Evolutionary conservation across 1,140 invertebrate species (phyloP), one percentile per base, ranked within the genome.

Genomic region (Trinorchestia longiramus): DNA sequence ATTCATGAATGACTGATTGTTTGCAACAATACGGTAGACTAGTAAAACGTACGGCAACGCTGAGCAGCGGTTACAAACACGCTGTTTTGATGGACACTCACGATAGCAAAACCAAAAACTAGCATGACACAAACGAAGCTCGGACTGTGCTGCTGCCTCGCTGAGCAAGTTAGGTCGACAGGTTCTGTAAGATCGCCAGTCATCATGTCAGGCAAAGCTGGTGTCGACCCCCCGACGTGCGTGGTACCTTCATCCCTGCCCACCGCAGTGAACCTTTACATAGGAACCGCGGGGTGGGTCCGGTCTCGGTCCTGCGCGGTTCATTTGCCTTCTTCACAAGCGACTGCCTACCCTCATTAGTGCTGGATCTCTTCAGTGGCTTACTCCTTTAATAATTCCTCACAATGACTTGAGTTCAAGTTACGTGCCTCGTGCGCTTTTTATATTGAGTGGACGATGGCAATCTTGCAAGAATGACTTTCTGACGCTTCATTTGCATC

Each of bases 251-350:
- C 88, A 94, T 45, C 92, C 92, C 43, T 45, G 44, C 92, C 92
- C 44, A 47, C 92, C 92, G 92, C 92, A 43, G 92, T 40, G 92
- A 45, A 45, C 92, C 92, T 94, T 94, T 94, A 94, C 92, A 94
- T 94, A 94, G 40, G 43, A 94, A 40, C 92, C 92, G 43, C 92
- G 43, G 92, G 92, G 92, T 17, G 92, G 92, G 45, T 45, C 43
- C 15, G 3, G 43, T 36, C 44, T 6, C 43, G 92, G 92, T 94
- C 43, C 92, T 94, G 43, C 92, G 41, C 44, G 92, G 41, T 94
- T 94, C 92, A 94, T 94, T 94, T 94, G 92, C 92, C 92, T 94
- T 40, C 92, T 94, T 94, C 92, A 94, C 92, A 94, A 94, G 92
- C 43, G 92, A 43, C 92, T 94, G 92, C 92, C 92, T 94, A n/a